Percentiles rank a stretch among this genome's conserved stretches.
These are phyloP conservation scores for Hyperoplus lanceolatus DNA, from an alignment of 2,797 vertebrate species.

Conservation along the genomic window DNA sequence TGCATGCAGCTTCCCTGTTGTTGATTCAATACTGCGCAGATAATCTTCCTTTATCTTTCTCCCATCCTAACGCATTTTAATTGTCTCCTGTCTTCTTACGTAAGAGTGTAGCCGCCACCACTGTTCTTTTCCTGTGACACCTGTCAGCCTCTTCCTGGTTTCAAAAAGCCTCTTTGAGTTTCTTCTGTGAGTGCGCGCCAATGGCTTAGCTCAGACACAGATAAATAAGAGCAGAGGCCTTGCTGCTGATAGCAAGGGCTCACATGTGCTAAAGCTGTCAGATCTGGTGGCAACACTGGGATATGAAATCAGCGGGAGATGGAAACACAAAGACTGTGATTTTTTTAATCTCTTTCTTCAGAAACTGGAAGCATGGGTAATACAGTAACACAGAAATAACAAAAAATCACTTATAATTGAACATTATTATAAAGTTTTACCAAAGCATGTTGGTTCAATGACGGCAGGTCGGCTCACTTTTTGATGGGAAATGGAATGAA, in stretches of 20 bases:
- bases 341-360: no score
- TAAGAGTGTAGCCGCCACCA: conserved; percentile 1
- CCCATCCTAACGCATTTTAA: conserved; percentile 23
- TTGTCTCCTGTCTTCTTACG: conserved; percentile 32
- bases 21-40: conserved; percentile 1
- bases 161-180: conserved; percentile 38
- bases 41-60: conserved; percentile 8
- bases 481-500: neutral
- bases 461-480: neutral
- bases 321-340: conserved; percentile 6
- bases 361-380: no score
- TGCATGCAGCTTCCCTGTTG: neutral
- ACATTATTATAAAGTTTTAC: no score
- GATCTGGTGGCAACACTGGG: conserved; percentile 7
- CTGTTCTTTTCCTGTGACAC: conserved; percentile 52
- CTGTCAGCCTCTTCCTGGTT: conserved; percentile 17
- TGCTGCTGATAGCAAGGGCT: conserved; percentile 28
- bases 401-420: no score
- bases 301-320: conserved; percentile 14
- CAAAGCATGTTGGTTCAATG: neutral
- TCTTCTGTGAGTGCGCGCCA: conserved; percentile 30
- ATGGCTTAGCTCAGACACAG: conserved; percentile 28
- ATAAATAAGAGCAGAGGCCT: conserved; percentile 49
- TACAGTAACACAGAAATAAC: no score
- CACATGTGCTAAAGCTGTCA: conserved; percentile 7